phyloP scores from a whole-genome alignment of 2,888 invertebrate species.

The Drosophila bunnanda region DNA sequence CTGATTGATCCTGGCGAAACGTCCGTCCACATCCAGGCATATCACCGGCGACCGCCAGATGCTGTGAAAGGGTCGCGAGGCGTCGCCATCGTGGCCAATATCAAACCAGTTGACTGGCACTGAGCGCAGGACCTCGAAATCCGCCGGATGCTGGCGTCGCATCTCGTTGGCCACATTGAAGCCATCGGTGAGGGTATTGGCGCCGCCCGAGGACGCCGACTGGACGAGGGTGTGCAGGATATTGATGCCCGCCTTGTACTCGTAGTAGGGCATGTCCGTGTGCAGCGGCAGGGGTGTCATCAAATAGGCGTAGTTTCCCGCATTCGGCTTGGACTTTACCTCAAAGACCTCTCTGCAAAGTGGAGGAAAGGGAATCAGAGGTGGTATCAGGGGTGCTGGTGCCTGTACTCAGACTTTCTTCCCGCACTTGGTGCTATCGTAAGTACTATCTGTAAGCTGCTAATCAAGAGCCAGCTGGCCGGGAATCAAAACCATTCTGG shows the following conservation, averaged over 20 bases:
- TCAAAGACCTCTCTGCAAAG: conserved; percentile 86
- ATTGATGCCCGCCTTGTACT: conserved; percentile 89
- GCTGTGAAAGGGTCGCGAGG: conserved; percentile 87
- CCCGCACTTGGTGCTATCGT: background rate
- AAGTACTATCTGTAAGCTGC: conserved; percentile 11
- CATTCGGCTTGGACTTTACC: conserved; percentile 88
- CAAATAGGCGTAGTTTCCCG: conserved; percentile 90
- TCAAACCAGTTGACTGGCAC: conserved; percentile 90
- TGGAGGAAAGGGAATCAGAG: background rate
- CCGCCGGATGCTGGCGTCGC: conserved; percentile 86
- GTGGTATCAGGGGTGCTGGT: background rate
- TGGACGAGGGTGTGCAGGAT: conserved; percentile 89
- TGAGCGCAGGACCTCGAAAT: conserved; percentile 86
- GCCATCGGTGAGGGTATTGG: conserved; percentile 88
- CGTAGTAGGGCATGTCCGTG: conserved; percentile 90
- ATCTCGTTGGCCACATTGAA: conserved; percentile 88
- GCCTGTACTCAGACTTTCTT: background rate
- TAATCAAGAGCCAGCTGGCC: conserved; percentile 6
- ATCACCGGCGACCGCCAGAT: conserved; percentile 87
- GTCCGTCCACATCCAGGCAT: conserved; percentile 85
- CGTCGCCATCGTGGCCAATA: conserved; percentile 86
- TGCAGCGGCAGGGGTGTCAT: conserved; percentile 89
- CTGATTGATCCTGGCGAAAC: conserved; percentile 88
- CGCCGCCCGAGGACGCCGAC: conserved; percentile 87
- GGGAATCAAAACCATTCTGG: background rate